These are phyloP conservation scores for Alouatta palliata DNA, from an alignment of 2,113 vertebrate species.

Conservation along the genomic window DNA sequence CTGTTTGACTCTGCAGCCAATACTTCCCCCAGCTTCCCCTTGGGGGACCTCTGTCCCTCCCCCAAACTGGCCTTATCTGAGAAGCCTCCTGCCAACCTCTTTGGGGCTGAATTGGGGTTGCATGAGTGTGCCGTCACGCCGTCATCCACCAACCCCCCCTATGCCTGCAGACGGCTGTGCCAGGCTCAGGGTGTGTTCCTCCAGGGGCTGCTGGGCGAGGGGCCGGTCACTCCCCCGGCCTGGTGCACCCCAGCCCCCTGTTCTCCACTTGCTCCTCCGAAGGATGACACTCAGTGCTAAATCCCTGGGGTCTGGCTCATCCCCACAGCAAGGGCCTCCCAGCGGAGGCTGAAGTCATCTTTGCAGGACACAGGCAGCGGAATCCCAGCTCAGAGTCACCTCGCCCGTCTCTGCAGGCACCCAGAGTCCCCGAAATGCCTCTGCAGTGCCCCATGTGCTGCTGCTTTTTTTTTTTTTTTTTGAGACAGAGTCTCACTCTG, in stretches of 20 bases:
- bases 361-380: rapidly evolving
- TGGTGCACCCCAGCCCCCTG: rapidly evolving
- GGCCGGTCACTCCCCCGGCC: background rate
- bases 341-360: rapidly evolving
- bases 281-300: rapidly evolving
- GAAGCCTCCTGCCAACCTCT: rapidly evolving
- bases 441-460: rapidly evolving
- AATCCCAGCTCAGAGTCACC: background rate
- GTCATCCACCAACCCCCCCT: rapidly evolving
- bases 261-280: rapidly evolving
- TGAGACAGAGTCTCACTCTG: too few relatives aligned
- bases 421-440: rapidly evolving
- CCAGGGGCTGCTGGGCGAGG: background rate
- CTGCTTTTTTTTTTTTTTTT: background rate
- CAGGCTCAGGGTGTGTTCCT: background rate
- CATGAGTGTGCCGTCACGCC: rapidly evolving
- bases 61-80: rapidly evolving
- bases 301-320: rapidly evolving
- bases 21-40: rapidly evolving
- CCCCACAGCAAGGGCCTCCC: rapidly evolving
- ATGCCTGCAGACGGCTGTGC: rapidly evolving
- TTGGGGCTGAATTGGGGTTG: background rate
- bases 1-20: background rate
- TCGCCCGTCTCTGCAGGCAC: too few relatives aligned
- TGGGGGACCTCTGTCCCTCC: rapidly evolving